Evolutionary conservation across 2,888 invertebrate species (phyloP), one percentile per base, ranked within the genome.

Genomic region (Norana najaformis): DNA sequence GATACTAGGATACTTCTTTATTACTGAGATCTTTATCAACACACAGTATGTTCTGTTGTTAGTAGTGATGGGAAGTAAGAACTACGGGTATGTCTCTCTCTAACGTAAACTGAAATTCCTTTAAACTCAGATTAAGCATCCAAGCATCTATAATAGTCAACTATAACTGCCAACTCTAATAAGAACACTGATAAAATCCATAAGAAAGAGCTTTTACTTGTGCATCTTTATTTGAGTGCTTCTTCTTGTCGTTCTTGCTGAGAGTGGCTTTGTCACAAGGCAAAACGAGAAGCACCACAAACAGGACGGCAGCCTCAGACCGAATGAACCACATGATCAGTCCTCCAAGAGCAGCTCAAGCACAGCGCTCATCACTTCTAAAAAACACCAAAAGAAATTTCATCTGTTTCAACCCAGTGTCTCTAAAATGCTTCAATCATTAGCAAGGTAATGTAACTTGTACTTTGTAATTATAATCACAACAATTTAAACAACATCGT

Each of bases 191-290:
- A 47, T 11, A 47, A 23, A 47, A 47, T 47, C 23, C 20, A 47
- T 23, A 23, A 4, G 47, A 23, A 41, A 41, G n/a, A n/a, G n/a
- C n/a, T 5, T 37, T 37, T 85, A 89, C 90, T 47, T 90, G 83
- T 89, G 83, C 23, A 83, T 38, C 89, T 90, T 90, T 89, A 13
- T 88, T 88, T 30, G 88, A 39, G n/a, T 30, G n/a, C 47, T 90
- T 90, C 41, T 90, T 90, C 38, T 90, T 90, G 47, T 90, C 90
- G 13, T 88, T 89, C 88, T 90, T 90, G 88, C 89, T 89, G 30
- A 90, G 89, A 30, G 90, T 90, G 16, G 90, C 90, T 41, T 90
- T 89, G 88, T 47, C 34, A 30, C 39, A 88, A 41, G 88, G 47
- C 39, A 47, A 39, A 88, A 38, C 37, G 18, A 88, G 47, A 39